phyloP scores from a whole-genome alignment of 2,797 vertebrate genomes.

The Tangara arthus region DNA sequence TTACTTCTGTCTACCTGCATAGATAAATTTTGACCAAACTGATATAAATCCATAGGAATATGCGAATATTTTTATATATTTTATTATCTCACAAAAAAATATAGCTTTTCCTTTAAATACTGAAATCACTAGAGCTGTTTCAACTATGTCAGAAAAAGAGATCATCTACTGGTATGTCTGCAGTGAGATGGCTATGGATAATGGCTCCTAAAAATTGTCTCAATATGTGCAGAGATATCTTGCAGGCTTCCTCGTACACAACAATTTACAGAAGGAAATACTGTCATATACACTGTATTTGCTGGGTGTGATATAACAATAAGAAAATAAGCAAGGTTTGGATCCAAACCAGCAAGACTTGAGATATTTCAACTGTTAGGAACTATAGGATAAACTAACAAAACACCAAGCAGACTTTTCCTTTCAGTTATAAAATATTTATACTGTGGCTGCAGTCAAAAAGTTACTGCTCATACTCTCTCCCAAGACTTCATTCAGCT shows the following conservation, averaged over 20 bases:
- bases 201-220: neutral
- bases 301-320: neutral
- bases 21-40: neutral
- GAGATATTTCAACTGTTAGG: neutral
- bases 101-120: neutral
- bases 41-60: neutral
- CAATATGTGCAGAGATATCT: neutral
- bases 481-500: neutral
- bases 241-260: neutral
- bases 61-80: neutral
- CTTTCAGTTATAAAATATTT: neutral
- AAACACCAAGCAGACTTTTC: neutral
- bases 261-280: neutral
- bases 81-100: neutral
- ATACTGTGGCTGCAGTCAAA: neutral
- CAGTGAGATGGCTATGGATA: neutral
- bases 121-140: neutral
- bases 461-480: neutral
- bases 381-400: neutral
- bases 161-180: neutral
- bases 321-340: neutral
- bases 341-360: neutral
- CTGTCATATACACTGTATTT: neutral
- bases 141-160: neutral
- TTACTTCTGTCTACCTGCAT: neutral